A percentile compares a stretch with the other conserved stretches of the same genome.
Evolutionary conservation across 2,113 vertebrate genomes (phyloP).

Genomic region (Poecile atricapillus): DNA sequence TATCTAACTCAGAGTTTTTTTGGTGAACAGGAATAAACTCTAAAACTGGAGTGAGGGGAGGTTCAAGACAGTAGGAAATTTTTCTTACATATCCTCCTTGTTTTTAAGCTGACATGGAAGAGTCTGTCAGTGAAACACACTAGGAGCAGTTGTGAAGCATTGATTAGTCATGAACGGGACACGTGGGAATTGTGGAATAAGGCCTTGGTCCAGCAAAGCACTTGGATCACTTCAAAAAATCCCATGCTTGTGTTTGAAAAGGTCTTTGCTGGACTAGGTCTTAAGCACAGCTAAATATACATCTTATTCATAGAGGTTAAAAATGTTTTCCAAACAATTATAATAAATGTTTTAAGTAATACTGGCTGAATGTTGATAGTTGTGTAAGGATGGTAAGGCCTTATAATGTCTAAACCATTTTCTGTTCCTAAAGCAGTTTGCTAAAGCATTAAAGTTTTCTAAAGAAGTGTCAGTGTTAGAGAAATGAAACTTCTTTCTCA

Average conservation of each 20-base stretch:
- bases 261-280: background rate
- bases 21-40: background rate
- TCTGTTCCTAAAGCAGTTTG: background rate
- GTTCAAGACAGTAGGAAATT: background rate
- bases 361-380: background rate
- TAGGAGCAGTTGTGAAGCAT: background rate
- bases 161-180: background rate
- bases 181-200: background rate
- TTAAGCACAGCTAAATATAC: background rate
- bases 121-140: background rate
- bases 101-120: background rate
- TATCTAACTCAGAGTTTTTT: background rate
- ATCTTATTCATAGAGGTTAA: background rate
- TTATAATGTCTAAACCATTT: background rate
- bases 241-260: background rate
- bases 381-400: background rate
- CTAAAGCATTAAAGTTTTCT: background rate
- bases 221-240: background rate
- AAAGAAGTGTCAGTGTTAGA: background rate
- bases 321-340: background rate
- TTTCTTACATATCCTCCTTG: background rate
- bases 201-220: background rate
- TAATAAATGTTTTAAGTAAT: slow-evolving; percentile 33
- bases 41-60: background rate
- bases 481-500: background rate